These are phyloP conservation scores for Catharus minimus DNA, from an alignment of 2,113 vertebrate genomes.

Conservation along the genomic window DNA sequence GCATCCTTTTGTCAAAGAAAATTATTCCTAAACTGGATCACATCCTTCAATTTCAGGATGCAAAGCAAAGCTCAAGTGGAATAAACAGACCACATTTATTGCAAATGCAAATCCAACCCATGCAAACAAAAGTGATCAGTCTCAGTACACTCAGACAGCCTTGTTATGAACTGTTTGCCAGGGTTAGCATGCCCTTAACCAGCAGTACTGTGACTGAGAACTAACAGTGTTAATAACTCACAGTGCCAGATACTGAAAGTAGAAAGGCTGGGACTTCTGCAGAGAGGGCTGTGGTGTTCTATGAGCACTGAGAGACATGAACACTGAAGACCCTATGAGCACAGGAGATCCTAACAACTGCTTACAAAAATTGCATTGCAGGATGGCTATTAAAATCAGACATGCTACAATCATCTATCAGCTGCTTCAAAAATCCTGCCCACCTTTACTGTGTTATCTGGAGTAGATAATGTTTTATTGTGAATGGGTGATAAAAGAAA, in stretches of 20 bases:
- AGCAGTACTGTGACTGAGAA: not conserved
- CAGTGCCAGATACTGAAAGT: not conserved
- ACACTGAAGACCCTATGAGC: no score
- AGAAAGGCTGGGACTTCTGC: not conserved
- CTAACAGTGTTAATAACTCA: not conserved
- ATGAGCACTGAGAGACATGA: not conserved
- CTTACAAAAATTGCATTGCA: not conserved
- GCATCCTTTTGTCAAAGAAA: not conserved
- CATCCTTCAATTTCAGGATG: not conserved
- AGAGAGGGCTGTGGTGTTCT: not conserved
- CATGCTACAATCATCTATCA: slow-evolving; percentile 12
- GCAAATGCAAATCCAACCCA: not conserved
- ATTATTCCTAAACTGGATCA: not conserved
- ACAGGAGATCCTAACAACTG: not conserved
- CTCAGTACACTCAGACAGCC: not conserved
- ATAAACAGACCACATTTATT: not conserved
- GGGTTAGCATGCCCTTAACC: not conserved
- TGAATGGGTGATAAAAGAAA: not conserved
- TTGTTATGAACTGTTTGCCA: not conserved
- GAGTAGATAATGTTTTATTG: slow-evolving; percentile 30
- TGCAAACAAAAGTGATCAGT: not conserved
- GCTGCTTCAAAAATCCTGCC: slow-evolving; percentile 35
- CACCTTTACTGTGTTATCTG: slow-evolving; percentile 29
- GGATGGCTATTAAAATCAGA: slow-evolving; percentile 23
- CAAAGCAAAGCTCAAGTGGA: not conserved